Conservation (phyloP, 2,113 vertebrate genomes). For the Myotis lucifugus region DNA sequence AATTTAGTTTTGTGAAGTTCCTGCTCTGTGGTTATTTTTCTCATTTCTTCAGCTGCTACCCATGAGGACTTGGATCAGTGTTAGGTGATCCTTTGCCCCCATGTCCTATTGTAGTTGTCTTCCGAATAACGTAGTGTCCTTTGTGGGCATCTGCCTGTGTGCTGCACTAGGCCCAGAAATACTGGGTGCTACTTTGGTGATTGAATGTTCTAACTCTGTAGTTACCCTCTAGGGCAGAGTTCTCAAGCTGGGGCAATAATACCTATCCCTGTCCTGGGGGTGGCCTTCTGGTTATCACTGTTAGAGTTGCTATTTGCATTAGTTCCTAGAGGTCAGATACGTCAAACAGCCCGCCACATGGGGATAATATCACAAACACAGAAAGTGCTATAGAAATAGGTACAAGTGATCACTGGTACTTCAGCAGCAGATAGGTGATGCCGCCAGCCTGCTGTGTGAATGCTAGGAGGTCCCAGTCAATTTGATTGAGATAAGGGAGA, state of each 20-base stretch:
- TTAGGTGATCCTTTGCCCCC: not conserved
- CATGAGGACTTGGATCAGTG: not conserved
- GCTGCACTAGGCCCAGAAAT: not conserved
- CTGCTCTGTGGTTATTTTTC: not conserved
- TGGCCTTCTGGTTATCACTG: not conserved
- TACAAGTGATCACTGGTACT: not conserved
- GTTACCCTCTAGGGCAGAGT: not conserved
- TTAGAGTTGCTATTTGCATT: not conserved
- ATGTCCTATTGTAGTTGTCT: not conserved
- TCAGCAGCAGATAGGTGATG: not conserved
- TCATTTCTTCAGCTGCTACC: not conserved
- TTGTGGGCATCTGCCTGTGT: not conserved
- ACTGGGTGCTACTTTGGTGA: not conserved
- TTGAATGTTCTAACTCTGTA: not conserved
- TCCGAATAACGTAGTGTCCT: not conserved
- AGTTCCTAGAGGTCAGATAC: not conserved
- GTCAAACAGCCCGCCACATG: not conserved
- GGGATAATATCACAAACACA: not conserved
- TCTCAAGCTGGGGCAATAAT: not conserved
- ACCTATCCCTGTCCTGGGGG: too few relatives aligned
- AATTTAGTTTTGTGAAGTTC: not conserved
- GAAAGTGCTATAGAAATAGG: accelerated
- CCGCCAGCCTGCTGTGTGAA: too few relatives aligned
- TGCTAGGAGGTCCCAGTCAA: not conserved
- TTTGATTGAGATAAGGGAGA: not conserved